Evolutionary conservation across 2,888 invertebrate genomes (phyloP), one percentile per base, ranked within the genome.

Genomic region (Heliconius charithonia): DNA sequence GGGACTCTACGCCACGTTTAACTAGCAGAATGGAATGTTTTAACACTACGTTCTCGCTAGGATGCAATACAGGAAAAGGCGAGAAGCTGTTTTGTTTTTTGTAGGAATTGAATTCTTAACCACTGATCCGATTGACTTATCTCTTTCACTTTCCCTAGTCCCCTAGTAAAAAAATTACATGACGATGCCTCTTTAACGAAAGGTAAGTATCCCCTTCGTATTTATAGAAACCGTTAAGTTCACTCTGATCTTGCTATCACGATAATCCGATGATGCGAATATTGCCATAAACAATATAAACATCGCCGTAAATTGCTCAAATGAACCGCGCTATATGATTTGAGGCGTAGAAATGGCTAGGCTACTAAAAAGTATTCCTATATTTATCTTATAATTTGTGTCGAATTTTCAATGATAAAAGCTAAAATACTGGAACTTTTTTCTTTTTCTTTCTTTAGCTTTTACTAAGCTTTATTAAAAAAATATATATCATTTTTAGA

Each of bases 251-350:
- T 22, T 12, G 74, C 66, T 73, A 80, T 81, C 81, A 77, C 77
- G 66, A 74, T 73, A 51, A 51, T 51, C 51, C 62, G 76, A 80
- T 76, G 76, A 67, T 25, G 59, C 70, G 78, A 63, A 79, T 71
- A 76, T 71, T 75, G 66, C 81, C 78, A 79, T 83, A 83, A 84
- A 84, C 82, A 84, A 81, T 80, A 75, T 73, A 79, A 81, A 80
- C 82, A 83, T 83, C 82, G 75, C 80, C 81, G 81, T 84, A 84
- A 84, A 84, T 84, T 82, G 82, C 69, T 81, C 82, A 82, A 83
- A 84, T 84, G 84, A 82, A 62, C 76, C 76, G 63, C 74, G 76
- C 73, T 59, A 66, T 45, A 65, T 67, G 59, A 70, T 66, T 78
- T 79, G 80, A 79, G 79, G 77, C 77, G 77, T 76, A 80, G 81